phyloP scores from a whole-genome alignment of 2,888 invertebrate genomes.

The Celastrina argiolus region DNA sequence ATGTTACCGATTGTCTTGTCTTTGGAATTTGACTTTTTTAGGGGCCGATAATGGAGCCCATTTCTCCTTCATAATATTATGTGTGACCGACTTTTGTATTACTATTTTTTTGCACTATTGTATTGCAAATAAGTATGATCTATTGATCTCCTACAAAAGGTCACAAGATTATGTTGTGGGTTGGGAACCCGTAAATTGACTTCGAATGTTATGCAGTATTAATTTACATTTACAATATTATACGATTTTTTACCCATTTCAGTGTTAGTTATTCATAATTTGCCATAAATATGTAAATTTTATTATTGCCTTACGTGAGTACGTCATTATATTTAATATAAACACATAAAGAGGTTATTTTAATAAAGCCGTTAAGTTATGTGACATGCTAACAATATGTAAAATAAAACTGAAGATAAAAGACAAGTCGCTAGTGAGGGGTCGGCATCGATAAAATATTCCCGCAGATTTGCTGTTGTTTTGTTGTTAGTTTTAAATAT shows the following conservation, averaged over 20 bases:
- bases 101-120: too few species aligned
- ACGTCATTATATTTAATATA: background rate
- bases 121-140: too few species aligned
- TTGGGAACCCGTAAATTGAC: too few species aligned
- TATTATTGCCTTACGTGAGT: background rate
- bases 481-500: too few species aligned
- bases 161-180: too few species aligned
- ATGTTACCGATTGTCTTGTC: too few species aligned
- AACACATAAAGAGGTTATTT: conserved; percentile 7
- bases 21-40: too few species aligned
- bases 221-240: background rate
- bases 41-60: too few species aligned
- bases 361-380: conserved; percentile 11
- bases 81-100: too few species aligned
- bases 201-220: too few species aligned
- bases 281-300: background rate
- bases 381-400: conserved; percentile 14
- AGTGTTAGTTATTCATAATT: background rate
- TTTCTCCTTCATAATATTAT: too few species aligned
- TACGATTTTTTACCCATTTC: background rate
- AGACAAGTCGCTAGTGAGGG: background rate
- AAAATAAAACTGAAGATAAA: conserved; percentile 4
- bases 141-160: too few species aligned
- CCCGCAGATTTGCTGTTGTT: background rate
- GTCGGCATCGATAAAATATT: background rate